A percentile compares a stretch with the other conserved stretches of the same genome.
These are phyloP conservation scores for Pectinophora gossypiella DNA, from an alignment of 1,140 invertebrate genomes.

Conservation along the genomic window DNA sequence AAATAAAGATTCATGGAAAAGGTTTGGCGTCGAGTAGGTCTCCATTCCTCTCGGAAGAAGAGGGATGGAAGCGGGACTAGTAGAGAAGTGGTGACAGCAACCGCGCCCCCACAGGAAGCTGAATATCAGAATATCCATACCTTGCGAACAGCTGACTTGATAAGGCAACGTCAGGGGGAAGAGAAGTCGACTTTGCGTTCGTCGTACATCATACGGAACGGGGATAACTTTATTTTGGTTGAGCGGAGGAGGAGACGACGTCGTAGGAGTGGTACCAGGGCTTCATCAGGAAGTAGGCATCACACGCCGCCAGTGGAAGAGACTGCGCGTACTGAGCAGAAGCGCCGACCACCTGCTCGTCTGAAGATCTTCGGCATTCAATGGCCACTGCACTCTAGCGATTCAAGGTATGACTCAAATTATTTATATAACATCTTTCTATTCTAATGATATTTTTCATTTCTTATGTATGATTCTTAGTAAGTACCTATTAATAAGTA, in stretches of 20 bases:
- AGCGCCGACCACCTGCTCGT: slow-evolving; percentile 63
- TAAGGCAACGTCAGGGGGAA: slow-evolving; percentile 58
- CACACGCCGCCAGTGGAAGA: slow-evolving; percentile 61
- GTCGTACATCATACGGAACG: slow-evolving; percentile 72
- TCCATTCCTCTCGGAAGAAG: slow-evolving; percentile 75
- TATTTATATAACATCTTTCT: neutral
- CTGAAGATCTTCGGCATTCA: slow-evolving; percentile 73
- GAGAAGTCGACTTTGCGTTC: slow-evolving; percentile 69
- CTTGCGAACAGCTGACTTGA: slow-evolving; percentile 66
- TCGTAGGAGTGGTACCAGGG: slow-evolving; percentile 62
- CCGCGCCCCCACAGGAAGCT: slow-evolving; percentile 54
- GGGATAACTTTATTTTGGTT: slow-evolving; percentile 71
- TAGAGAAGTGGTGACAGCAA: slow-evolving; percentile 50
- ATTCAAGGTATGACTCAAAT: slow-evolving; percentile 48
- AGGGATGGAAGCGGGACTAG: slow-evolving; percentile 70
- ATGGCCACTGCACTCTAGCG: slow-evolving; percentile 73
- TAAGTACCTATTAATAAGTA: neutral
- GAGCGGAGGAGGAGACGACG: slow-evolving; percentile 63
- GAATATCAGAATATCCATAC: slow-evolving; percentile 71
- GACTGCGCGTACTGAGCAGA: slow-evolving; percentile 45
- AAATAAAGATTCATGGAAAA: slow-evolving; percentile 74
- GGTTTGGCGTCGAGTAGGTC: slow-evolving; percentile 74
- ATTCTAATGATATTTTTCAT: neutral
- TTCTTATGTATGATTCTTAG: neutral
- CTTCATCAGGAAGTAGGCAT: slow-evolving; percentile 60